Conservation (phyloP, 2,888 invertebrate species). For the Sphaeridia pumilis region DNA sequence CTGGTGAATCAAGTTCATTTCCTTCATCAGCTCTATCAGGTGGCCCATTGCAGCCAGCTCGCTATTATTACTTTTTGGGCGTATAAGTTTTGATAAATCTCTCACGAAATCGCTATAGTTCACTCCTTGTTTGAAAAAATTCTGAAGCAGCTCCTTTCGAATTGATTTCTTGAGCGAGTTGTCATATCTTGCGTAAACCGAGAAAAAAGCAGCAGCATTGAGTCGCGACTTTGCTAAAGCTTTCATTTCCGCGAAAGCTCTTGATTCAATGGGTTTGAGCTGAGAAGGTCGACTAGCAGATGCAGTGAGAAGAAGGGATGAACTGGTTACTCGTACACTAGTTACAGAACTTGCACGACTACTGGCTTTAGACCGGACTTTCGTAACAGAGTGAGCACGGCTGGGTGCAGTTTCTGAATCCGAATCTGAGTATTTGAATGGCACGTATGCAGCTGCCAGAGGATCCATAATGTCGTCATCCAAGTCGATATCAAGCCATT, state of each 20-base stretch:
- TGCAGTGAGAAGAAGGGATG: neutral
- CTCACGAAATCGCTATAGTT: neutral
- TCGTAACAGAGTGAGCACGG: neutral
- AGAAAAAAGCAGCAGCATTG: neutral
- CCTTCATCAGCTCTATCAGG: slow-evolving; percentile 4
- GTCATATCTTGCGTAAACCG: neutral
- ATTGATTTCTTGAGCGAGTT: neutral
- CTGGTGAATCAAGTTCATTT: too few relatives aligned
- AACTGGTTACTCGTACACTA: neutral
- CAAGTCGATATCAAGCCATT: neutral
- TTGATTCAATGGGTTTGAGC: neutral
- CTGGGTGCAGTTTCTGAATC: neutral
- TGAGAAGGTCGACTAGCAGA: neutral
- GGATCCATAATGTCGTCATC: slow-evolving; percentile 7
- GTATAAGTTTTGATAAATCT: neutral
- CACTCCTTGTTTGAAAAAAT: too few relatives aligned
- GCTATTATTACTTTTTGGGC: neutral
- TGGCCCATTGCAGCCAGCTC: neutral
- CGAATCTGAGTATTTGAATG: neutral
- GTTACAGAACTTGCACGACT: neutral
- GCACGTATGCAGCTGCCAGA: slow-evolving; percentile 3
- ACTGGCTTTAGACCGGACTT: neutral
- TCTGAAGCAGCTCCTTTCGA: too few relatives aligned
- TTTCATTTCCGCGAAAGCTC: too few relatives aligned
- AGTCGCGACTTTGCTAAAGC: neutral